These are phyloP conservation scores for Gavia stellata DNA, from an alignment of 2,113 vertebrate genomes.

Conservation along the genomic window DNA sequence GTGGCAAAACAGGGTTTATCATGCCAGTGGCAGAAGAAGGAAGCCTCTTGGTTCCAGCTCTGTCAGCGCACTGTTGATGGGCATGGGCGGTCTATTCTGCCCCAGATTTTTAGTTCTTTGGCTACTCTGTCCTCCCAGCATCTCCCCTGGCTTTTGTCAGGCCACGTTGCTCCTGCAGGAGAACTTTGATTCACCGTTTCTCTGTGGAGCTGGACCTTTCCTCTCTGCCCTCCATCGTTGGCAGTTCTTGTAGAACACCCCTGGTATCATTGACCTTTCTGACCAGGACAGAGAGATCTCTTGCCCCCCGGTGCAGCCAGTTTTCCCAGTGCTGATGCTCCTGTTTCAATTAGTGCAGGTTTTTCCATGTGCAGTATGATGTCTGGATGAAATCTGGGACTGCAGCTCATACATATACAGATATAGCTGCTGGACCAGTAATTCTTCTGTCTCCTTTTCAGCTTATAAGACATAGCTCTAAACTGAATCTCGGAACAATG, in stretches of 20 bases:
- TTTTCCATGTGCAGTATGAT: neutral
- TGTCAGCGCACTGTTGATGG: neutral
- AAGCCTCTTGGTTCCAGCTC: neutral
- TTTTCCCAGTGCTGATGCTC: neutral
- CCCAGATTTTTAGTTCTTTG: neutral
- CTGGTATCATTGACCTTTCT: neutral
- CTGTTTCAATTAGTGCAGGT: neutral
- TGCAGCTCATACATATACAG: neutral
- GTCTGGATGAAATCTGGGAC: neutral
- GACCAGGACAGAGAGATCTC: neutral
- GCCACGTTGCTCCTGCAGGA: neutral
- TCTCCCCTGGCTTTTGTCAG: neutral
- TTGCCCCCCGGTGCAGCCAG: neutral
- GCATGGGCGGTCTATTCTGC: neutral
- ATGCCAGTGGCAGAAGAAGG: neutral
- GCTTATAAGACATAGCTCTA: neutral
- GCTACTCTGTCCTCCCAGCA: neutral
- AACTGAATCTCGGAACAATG: neutral
- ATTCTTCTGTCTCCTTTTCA: conserved; percentile 3
- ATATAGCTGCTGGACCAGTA: neutral
- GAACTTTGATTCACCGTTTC: neutral
- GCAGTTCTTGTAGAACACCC: neutral
- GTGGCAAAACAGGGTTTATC: neutral
- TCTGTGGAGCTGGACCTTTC: neutral
- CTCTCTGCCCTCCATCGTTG: neutral